Percentiles rank a stretch among this genome's conserved stretches.
Conservation (phyloP, 2,113 vertebrate genomes). For the Sinocyclocheilus anshuiensis region DNA sequence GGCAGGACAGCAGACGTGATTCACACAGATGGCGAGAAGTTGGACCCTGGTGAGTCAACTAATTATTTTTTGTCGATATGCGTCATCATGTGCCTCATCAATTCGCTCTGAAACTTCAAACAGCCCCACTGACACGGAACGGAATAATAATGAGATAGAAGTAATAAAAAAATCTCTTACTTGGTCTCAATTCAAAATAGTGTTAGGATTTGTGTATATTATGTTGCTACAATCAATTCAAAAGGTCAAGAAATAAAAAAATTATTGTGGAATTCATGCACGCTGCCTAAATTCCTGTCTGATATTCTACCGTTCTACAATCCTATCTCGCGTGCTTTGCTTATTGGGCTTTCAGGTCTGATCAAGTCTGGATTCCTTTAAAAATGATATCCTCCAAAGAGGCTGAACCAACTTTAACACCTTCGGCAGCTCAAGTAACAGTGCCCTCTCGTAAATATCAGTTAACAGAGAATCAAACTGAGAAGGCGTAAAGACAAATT, state of each 20-base stretch:
- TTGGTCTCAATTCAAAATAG: not conserved
- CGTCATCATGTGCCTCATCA: conserved; percentile 59
- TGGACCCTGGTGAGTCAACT: conserved; percentile 75
- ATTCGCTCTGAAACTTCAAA: conserved; percentile 22
- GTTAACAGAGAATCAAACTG: conserved; percentile 16
- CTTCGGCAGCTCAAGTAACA: not conserved
- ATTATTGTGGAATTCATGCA: not conserved
- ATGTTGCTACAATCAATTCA: not conserved
- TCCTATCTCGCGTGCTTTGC: conserved; percentile 2
- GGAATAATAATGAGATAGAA: conserved; percentile 22
- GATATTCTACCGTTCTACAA: not conserved
- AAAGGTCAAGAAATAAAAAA: not conserved
- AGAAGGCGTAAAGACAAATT: not conserved
- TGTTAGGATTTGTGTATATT: not conserved
- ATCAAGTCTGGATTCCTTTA: conserved; percentile 20
- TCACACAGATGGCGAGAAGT: conserved; percentile 73
- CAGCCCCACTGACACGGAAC: conserved; percentile 2
- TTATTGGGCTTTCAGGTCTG: conserved; percentile 29
- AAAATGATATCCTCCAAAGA: conserved; percentile 3
- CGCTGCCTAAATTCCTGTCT: not conserved
- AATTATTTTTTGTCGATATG: conserved; percentile 72
- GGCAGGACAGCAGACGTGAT: conserved; percentile 67
- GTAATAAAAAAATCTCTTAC: not conserved
- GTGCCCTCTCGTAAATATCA: conserved; percentile 9
- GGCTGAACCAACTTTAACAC: conserved; percentile 18